Conservation (phyloP, 1,140 invertebrate genomes). For the Branchinecta lindahli region DNA sequence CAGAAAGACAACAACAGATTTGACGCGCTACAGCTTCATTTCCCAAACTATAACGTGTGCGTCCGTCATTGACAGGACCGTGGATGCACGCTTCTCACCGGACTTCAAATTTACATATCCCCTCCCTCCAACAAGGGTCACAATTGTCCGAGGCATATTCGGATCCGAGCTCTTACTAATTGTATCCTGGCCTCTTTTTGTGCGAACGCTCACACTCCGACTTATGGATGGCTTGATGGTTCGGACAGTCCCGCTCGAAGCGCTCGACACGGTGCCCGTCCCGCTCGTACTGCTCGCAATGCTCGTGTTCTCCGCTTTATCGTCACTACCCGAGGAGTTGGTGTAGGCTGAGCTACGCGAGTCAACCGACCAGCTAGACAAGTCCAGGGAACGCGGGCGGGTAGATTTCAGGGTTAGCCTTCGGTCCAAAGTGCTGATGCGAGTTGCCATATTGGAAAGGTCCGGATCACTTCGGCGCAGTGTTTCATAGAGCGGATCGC, state of each 20-base stretch:
- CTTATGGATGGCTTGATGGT: not conserved
- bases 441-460: constrained; percentile 57
- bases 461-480: constrained; percentile 62
- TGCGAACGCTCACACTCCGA: constrained; percentile 6
- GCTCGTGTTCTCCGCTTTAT: constrained; percentile 39
- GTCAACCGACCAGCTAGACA: constrained; percentile 74
- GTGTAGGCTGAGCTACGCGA: constrained; percentile 56
- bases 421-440: constrained; percentile 55
- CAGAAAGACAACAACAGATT: too few species aligned
- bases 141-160: constrained; percentile 50
- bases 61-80: constrained; percentile 48
- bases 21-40: constrained; percentile 53
- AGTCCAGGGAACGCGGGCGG: constrained; percentile 57
- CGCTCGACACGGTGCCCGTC: constrained; percentile 13
- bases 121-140: constrained; percentile 68
- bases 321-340: constrained; percentile 61
- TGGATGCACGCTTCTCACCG: constrained; percentile 31
- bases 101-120: constrained; percentile 57
- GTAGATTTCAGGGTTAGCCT: constrained; percentile 60
- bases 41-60: constrained; percentile 78
- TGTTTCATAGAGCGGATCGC: constrained; percentile 42
- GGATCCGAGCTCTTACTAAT: not conserved
- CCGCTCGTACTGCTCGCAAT: not conserved
- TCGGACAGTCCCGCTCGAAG: constrained; percentile 14
- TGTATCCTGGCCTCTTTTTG: constrained; percentile 1